Conservation (phyloP, 2,113 vertebrate genomes). For the Mus pahari region DNA sequence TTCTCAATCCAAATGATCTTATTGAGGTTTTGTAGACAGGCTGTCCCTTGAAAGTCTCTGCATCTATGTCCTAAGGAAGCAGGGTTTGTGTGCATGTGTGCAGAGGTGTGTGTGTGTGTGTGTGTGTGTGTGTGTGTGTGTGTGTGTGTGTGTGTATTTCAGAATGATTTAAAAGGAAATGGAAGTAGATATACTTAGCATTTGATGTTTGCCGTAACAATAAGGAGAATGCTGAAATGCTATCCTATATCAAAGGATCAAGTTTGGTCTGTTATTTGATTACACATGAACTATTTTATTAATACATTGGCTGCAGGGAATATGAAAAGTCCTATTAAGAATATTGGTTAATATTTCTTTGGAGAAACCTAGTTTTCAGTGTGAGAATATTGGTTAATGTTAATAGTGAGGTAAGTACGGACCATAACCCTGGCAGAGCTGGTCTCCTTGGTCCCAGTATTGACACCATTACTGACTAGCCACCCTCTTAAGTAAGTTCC, state of each 20-base stretch:
- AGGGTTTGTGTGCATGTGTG: not conserved
- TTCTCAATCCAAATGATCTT: conserved; percentile 23
- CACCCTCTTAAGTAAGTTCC: not conserved
- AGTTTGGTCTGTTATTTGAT: not conserved
- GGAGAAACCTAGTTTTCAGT: not conserved
- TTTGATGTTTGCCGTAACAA: not conserved
- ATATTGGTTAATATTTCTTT: not conserved
- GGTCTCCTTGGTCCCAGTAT: not conserved
- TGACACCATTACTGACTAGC: not conserved
- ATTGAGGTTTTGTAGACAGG: not conserved
- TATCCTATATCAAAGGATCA: not conserved
- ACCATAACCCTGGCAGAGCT: not conserved
- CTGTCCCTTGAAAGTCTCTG: not conserved
- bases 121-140: too few relatives aligned
- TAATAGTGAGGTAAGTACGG: not conserved
- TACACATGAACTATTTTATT: not conserved
- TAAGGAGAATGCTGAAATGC: not conserved
- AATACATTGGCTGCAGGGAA: not conserved
- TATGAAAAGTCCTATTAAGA: not conserved
- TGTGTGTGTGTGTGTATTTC: not conserved
- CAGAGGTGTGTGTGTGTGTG: too few relatives aligned
- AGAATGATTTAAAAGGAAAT: not conserved
- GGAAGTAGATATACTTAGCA: not conserved
- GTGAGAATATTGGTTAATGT: not conserved
- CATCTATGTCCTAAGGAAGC: not conserved